These are phyloP conservation scores for Nymphalis c-album DNA, from an alignment of 2,888 invertebrate species.

Conservation along the genomic window DNA sequence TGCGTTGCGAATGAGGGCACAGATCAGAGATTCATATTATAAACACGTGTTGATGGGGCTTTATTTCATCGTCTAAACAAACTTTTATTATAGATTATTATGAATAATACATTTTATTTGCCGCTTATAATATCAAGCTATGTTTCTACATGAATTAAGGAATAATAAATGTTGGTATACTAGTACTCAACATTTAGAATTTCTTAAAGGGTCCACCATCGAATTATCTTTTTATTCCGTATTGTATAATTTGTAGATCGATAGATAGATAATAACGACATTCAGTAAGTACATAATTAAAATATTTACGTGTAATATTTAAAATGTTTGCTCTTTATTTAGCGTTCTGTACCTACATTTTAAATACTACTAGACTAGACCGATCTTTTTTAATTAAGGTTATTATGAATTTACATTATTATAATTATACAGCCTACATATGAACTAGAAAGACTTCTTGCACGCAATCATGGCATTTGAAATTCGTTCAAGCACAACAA, in stretches of 20 bases:
- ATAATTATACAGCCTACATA: background rate
- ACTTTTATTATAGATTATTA: slow-evolving; percentile 18
- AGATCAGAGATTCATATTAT: slow-evolving; percentile 39
- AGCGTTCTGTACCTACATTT: background rate
- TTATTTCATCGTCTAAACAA: slow-evolving; percentile 30
- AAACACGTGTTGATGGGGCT: slow-evolving; percentile 36
- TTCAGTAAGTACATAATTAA: too few relatives aligned
- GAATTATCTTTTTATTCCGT: too few relatives aligned
- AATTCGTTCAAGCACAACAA: background rate
- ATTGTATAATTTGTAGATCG: too few relatives aligned
- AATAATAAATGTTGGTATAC: too few relatives aligned
- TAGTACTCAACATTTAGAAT: too few relatives aligned
- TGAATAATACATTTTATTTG: slow-evolving; percentile 23
- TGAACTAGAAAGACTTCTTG: background rate
- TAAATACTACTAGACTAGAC: background rate
- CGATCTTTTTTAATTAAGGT: background rate
- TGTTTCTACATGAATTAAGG: too few relatives aligned
- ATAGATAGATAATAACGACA: too few relatives aligned
- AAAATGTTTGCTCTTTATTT: background rate
- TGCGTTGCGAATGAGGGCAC: slow-evolving; percentile 53
- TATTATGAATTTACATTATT: slow-evolving; percentile 1
- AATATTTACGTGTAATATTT: background rate
- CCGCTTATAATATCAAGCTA: too few relatives aligned
- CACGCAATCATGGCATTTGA: slow-evolving; percentile 7
- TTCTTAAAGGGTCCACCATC: too few relatives aligned